These are phyloP conservation scores for Apis cerana DNA, from an alignment of 1,140 invertebrate species.

Conservation along the genomic window DNA sequence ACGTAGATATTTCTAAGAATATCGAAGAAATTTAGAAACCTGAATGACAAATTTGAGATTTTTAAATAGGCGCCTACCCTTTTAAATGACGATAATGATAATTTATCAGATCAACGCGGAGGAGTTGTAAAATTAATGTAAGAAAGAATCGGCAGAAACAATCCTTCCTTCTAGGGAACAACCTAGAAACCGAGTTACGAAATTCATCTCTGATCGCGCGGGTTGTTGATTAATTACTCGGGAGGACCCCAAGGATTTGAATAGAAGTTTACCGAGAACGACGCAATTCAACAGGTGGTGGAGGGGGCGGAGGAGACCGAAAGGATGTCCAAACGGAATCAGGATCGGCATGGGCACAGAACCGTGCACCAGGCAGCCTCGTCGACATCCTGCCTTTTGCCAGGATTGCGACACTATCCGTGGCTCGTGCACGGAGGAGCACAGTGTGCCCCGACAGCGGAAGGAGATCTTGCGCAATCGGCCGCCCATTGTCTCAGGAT, in stretches of 20 bases:
- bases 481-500: slow-evolving; percentile 75
- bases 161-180: background rate
- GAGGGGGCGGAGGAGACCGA: slow-evolving; percentile 27
- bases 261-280: slow-evolving; percentile 28
- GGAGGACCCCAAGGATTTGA: background rate
- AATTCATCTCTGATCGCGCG: background rate
- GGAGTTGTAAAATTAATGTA: background rate
- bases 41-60: too few relatives aligned
- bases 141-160: background rate
- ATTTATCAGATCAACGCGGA: background rate
- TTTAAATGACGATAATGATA: too few relatives aligned
- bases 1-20: too few relatives aligned
- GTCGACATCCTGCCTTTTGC: slow-evolving; percentile 76
- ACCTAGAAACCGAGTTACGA: slow-evolving; percentile 9
- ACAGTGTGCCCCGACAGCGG: slow-evolving; percentile 70
- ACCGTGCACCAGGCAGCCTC: slow-evolving; percentile 75
- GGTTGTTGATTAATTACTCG: slow-evolving; percentile 11
- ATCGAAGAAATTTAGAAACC: too few relatives aligned
- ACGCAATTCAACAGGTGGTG: slow-evolving; percentile 13
- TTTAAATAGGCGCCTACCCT: too few relatives aligned
- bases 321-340: slow-evolving; percentile 69
- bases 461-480: slow-evolving; percentile 76
- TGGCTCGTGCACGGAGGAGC: slow-evolving; percentile 64
- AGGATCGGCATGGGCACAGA: slow-evolving; percentile 73
- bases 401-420: slow-evolving; percentile 72